Evolutionary conservation across 2,113 vertebrate species (phyloP), one percentile per base, ranked within the genome.

Genomic region (Ancistrus triradiatus): DNA sequence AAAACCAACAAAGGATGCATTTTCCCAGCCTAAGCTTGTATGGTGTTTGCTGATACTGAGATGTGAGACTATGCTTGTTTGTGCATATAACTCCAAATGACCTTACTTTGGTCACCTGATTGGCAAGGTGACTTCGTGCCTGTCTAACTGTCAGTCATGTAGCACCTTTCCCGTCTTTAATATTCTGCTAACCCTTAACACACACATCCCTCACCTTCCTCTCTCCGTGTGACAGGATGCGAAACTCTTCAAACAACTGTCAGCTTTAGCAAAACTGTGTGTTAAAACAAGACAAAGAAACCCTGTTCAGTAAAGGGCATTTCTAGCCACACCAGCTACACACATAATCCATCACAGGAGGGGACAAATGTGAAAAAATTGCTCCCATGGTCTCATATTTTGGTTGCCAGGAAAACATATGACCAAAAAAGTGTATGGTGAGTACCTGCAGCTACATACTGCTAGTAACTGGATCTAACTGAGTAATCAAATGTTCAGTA

Each of bases 131-230:
- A 69, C 63, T 69, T 79, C 77, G 77, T 77, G 72, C 75, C 81
- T 79, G 83, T 82, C 84, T 86, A 78, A 80, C 82, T 80, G 80
- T 79, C 83, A 83, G 82, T 85, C 86, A 83, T 76, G 79, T 77
- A 80, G 74, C 77, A 78, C 52, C 72, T 62, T 55, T 47, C 28
- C 25, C 74, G 61, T 82, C 80, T 73, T 87, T 83, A 84, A 83
- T 85, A 86, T 86, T 86, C 81, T 81, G 80, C 85, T 81, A 81
- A 83, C 77, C n/a, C n/a, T 77, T 77, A 69, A 82, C 80, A 62
- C 69, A 40, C 24, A 14, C 42, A n/a, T 13, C 42, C 33, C 14
- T 3, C 24, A 33, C 13, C 37, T 24, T 11, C 33, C 18, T 22
- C 13, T 25, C 42, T 47, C 18, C 46, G 17, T 49, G 25, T 17